Conservation (phyloP, 2,113 vertebrate species). For the Geococcyx californianus region DNA sequence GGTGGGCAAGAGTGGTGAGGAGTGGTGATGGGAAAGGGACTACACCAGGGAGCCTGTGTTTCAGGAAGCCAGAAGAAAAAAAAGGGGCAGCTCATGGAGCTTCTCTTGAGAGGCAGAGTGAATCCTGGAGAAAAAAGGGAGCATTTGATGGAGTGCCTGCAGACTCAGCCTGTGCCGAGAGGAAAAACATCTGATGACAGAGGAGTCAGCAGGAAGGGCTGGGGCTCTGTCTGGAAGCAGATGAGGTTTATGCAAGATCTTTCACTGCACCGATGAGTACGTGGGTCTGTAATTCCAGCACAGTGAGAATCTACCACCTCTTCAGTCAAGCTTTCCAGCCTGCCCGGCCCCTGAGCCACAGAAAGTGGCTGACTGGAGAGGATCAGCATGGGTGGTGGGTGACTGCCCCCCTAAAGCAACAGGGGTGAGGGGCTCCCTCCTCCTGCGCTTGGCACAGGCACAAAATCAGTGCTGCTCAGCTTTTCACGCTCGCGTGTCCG, state of each 20-base stretch:
- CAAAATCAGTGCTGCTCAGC: background rate
- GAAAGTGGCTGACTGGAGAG: background rate
- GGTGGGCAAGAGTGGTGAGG: background rate
- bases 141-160: background rate
- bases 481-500: background rate
- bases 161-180: background rate
- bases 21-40: background rate
- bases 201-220: background rate
- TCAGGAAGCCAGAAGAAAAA: background rate
- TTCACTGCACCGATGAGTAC: background rate
- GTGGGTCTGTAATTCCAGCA: background rate
- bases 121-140: background rate
- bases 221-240: conserved; percentile 6
- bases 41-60: background rate
- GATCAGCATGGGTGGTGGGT: background rate
- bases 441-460: background rate
- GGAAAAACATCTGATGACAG: background rate
- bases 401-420: background rate
- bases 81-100: background rate
- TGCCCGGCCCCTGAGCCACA: background rate
- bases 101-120: background rate
- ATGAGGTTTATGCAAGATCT: background rate
- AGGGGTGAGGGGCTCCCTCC: background rate
- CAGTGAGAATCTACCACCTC: background rate
- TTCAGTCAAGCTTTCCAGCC: background rate